A percentile compares a stretch with the other conserved stretches of the same genome.
These are phyloP conservation scores for Otus sunia DNA, from an alignment of 2,113 vertebrate genomes.

Conservation along the genomic window DNA sequence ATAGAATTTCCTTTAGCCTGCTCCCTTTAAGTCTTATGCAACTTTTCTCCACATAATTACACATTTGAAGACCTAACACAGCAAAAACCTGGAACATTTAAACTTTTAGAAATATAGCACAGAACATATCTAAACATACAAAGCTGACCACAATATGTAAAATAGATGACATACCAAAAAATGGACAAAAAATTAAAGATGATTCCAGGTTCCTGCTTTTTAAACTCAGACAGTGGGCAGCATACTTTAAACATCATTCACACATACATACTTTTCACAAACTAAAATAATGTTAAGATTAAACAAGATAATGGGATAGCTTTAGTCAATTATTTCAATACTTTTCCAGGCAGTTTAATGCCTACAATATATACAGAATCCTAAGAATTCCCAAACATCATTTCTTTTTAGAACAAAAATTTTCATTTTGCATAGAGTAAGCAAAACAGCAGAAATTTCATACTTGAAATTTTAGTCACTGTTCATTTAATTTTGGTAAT, in stretches of 20 bases:
- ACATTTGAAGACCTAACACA: neutral
- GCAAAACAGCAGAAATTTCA: neutral
- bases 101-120: neutral
- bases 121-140: neutral
- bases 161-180: neutral
- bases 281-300: neutral
- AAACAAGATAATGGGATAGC: neutral
- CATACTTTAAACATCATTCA: neutral
- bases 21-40: conserved; percentile 29
- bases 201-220: neutral
- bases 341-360: neutral
- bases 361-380: neutral
- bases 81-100: neutral
- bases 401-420: neutral
- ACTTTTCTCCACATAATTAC: neutral
- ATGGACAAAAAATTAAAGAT: neutral
- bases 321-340: neutral
- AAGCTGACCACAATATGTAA: neutral
- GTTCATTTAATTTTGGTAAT: neutral
- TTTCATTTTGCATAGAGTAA: neutral
- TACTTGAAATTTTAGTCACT: neutral
- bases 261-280: neutral
- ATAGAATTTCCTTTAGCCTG: neutral
- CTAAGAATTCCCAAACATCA: neutral
- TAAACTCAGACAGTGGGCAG: neutral